Conservation (phyloP, 2,888 invertebrate genomes). For the Callimorpha dominula region DNA sequence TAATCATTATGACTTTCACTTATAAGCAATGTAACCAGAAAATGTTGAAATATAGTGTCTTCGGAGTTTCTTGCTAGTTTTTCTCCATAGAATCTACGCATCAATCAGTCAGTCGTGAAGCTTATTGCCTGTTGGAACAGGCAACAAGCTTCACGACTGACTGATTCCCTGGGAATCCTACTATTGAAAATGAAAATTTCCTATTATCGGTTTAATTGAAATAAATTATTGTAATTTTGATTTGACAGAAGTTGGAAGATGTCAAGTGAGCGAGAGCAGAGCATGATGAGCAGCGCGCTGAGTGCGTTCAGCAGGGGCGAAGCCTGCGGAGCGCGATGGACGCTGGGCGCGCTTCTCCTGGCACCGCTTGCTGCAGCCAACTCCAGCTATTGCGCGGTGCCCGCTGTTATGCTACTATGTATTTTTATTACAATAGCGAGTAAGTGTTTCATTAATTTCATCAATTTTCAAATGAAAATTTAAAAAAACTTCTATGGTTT, state of each 20-base stretch:
- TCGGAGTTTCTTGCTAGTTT: neutral
- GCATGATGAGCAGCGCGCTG: slow-evolving; percentile 67
- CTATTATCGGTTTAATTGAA: neutral
- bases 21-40: neutral
- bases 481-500: neutral
- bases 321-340: slow-evolving; percentile 85
- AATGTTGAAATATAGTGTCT: neutral
- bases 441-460: slow-evolving; percentile 53
- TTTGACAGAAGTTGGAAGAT: slow-evolving; percentile 51
- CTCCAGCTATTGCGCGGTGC: slow-evolving; percentile 87
- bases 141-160: neutral
- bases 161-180: neutral
- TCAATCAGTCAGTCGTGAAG: too few relatives aligned
- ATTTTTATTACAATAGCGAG: slow-evolving; percentile 84
- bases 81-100: neutral
- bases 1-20: neutral
- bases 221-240: neutral
- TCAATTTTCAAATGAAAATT: neutral
- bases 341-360: slow-evolving; percentile 86
- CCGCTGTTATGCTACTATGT: slow-evolving; percentile 84
- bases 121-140: too few relatives aligned
- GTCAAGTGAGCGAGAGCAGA: slow-evolving; percentile 60
- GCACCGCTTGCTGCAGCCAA: slow-evolving; percentile 87
- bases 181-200: neutral
- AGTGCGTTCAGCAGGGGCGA: slow-evolving; percentile 71